Percentiles rank a stretch among this genome's conserved stretches.
Evolutionary conservation across 2,797 vertebrate species (phyloP).

Genomic region (Tokudaia tokunoshimensis): DNA sequence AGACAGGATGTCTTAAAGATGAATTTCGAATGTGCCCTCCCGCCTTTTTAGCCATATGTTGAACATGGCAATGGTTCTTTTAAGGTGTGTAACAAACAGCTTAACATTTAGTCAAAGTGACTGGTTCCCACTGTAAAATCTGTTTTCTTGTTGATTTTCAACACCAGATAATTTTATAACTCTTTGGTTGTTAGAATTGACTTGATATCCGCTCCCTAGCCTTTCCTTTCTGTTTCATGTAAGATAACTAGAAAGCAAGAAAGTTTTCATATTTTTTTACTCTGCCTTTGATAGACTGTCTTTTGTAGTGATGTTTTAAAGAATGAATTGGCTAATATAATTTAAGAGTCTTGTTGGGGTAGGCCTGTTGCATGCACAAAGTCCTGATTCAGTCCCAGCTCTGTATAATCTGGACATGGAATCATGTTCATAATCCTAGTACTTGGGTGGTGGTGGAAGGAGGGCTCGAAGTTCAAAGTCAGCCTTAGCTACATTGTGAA

Average conservation of each 20-base stretch:
- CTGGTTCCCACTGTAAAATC: background rate
- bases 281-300: slow-evolving; percentile 60
- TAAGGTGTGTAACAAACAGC: slow-evolving; percentile 18
- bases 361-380: background rate
- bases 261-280: slow-evolving; percentile 49
- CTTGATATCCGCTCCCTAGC: slow-evolving; percentile 35
- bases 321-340: slow-evolving; percentile 41
- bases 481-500: background rate
- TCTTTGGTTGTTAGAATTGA: slow-evolving; percentile 59
- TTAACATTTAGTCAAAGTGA: slow-evolving; percentile 57
- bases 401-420: background rate
- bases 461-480: background rate
- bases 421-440: background rate
- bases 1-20: slow-evolving; percentile 55
- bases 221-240: slow-evolving; percentile 59
- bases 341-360: background rate
- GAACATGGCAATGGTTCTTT: background rate
- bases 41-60: background rate
- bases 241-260: slow-evolving; percentile 46
- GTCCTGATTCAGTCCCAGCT: background rate
- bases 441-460: background rate
- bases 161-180: background rate
- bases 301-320: slow-evolving; percentile 57
- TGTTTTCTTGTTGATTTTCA: slow-evolving; percentile 51
- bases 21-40: slow-evolving; percentile 43